Evolutionary conservation across 2,113 vertebrate genomes (phyloP).

Genomic region (Morphnarchus princeps): DNA sequence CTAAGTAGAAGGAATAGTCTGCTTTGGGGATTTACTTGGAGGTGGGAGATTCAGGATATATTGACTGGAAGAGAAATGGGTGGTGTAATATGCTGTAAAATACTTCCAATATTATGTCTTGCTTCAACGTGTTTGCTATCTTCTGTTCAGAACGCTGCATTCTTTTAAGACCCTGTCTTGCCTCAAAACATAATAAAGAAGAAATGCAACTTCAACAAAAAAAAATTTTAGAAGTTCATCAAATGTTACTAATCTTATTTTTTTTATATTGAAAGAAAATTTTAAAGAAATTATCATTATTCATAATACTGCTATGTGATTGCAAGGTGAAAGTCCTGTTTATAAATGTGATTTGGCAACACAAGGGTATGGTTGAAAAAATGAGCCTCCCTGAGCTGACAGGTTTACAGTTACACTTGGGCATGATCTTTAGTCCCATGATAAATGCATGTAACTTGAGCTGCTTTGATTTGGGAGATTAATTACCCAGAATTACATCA

Average conservation of each 20-base stretch:
- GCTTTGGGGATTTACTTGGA: not conserved
- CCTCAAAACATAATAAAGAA: not conserved
- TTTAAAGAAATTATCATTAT: fast-evolving
- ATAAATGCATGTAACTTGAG: not conserved
- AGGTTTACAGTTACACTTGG: not conserved
- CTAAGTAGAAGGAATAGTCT: not conserved
- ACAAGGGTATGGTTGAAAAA: not conserved
- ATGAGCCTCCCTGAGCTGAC: not conserved
- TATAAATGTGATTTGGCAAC: not conserved
- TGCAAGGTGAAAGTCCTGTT: not conserved
- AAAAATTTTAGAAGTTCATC: not conserved
- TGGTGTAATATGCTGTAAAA: not conserved
- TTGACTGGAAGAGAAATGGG: not conserved
- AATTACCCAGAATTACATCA: not conserved
- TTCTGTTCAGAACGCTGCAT: not conserved
- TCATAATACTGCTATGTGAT: not conserved
- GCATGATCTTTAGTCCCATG: not conserved
- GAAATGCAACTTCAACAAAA: not conserved
- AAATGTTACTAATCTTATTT: not conserved
- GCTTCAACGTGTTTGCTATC: not conserved
- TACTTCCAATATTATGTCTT: not conserved
- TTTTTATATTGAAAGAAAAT: not conserved
- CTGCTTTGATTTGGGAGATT: not conserved
- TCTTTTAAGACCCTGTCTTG: not conserved
- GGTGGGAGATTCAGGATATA: fast-evolving